Conservation (phyloP, 2,888 invertebrate genomes). For the Melanchra persicariae region DNA sequence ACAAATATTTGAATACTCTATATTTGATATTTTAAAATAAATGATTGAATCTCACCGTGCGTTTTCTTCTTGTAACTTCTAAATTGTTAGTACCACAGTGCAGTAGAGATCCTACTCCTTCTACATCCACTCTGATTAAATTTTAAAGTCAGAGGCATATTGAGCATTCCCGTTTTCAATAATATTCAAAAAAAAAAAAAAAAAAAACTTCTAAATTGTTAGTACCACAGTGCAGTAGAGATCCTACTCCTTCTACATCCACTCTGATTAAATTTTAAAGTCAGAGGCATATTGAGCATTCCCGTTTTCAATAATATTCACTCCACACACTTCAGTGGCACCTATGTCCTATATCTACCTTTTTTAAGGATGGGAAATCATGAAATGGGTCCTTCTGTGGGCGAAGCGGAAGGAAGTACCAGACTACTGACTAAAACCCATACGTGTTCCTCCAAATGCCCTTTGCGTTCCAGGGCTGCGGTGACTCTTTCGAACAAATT, state of each 20-base stretch:
- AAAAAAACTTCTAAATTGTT: background rate
- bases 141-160: background rate
- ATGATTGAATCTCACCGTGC: slow-evolving; percentile 18
- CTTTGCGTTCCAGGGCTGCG: too few relatives aligned
- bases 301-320: background rate
- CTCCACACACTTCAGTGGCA: background rate
- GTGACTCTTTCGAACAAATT: too few relatives aligned
- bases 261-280: background rate
- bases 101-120: background rate
- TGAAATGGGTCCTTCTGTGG: too few relatives aligned
- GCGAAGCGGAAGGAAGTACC: too few relatives aligned
- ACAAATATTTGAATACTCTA: background rate
- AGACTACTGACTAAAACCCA: too few relatives aligned
- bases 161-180: background rate
- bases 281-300: background rate
- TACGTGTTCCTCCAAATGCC: too few relatives aligned
- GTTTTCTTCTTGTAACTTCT: slow-evolving; percentile 10
- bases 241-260: background rate
- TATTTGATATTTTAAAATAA: slow-evolving; percentile 17
- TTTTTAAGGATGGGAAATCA: too few relatives aligned
- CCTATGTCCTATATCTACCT: background rate
- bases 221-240: background rate
- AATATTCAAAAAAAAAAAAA: too few relatives aligned
- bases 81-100: background rate
- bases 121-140: background rate